phyloP scores from a whole-genome alignment of 2,113 vertebrate genomes.

The Atractosteus spatula region DNA sequence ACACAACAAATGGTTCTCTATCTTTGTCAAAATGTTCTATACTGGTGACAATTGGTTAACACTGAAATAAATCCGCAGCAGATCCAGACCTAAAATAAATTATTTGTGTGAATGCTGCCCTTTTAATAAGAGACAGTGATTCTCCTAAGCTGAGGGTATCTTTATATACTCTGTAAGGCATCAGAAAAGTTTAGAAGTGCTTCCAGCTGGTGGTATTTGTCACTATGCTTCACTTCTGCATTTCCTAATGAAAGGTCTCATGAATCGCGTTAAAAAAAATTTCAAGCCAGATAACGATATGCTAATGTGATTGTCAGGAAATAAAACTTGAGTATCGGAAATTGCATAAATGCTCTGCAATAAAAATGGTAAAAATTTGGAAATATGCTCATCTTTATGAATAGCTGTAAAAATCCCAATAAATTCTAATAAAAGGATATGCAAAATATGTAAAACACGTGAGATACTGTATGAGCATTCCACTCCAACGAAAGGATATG shows the following conservation, averaged over 20 bases:
- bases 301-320: constrained; percentile 69
- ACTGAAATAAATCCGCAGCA: background rate
- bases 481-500: constrained; percentile 40
- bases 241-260: constrained; percentile 53
- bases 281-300: constrained; percentile 59
- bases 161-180: background rate
- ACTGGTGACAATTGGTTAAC: background rate
- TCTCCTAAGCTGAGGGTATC: background rate
- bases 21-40: no score
- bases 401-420: constrained; percentile 61
- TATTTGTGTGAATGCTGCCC: background rate
- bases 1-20: background rate
- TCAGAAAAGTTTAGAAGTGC: constrained; percentile 51
- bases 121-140: background rate
- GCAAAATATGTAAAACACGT: constrained; percentile 48
- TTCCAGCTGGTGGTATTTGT: constrained; percentile 74
- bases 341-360: constrained; percentile 60
- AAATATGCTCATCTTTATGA: constrained; percentile 57
- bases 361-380: constrained; percentile 55
- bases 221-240: constrained; percentile 30
- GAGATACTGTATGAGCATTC: constrained; percentile 46
- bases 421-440: constrained; percentile 65
- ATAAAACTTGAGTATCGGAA: constrained; percentile 68
- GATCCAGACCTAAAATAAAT: constrained; percentile 1
- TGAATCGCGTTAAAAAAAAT: constrained; percentile 45